Evolutionary conservation across 2,888 invertebrate genomes (phyloP), one percentile per base, ranked within the genome.

Genomic region (Apoda limacodes): DNA sequence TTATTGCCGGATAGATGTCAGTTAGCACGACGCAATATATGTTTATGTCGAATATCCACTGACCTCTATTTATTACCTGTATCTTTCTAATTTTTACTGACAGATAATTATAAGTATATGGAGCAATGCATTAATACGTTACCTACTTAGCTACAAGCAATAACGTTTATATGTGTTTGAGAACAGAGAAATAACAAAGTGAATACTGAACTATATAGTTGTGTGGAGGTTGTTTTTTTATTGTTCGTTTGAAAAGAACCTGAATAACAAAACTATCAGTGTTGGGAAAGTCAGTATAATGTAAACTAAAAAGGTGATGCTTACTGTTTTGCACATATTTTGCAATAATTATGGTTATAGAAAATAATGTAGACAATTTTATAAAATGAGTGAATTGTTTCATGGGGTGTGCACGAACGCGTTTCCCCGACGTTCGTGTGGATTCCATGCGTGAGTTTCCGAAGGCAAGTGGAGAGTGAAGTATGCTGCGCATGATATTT

Each of bases 261-360:
- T 17, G 5, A 17, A 6, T 17, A 17, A 17, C 7, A 55, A 56
- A 60, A 64, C 60, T 60, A 54, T 58, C 56, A 57, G 50, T 51
- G 50, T 57, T 53, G 53, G 43, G 43, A 66, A 62, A 66, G 66
- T 72, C 72, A 60, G 63, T 75, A 72, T 75, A 68, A 69, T 60
- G 61, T 72, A 69, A 71, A 65, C 54, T 68, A 67, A 48, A 67
- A 66, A n/a, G 55, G 68, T 71, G 66, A 69, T 60, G 74, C 78
- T 78, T 78, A 70, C 71, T 55, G 65, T 74, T 76, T 70, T 74
- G 78, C 78, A 78, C 78, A 68, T 71, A 66, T 75, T 76, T 72
- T 72, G 75, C 75, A 76, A 75, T 72, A 69, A 68, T 63, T 67
- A 69, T 61, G 58, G 50, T 66, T 60, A 70, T 61, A 61, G 53